Conservation (phyloP, 2,888 invertebrate species). For the Dasysyrphus albostriatus region DNA sequence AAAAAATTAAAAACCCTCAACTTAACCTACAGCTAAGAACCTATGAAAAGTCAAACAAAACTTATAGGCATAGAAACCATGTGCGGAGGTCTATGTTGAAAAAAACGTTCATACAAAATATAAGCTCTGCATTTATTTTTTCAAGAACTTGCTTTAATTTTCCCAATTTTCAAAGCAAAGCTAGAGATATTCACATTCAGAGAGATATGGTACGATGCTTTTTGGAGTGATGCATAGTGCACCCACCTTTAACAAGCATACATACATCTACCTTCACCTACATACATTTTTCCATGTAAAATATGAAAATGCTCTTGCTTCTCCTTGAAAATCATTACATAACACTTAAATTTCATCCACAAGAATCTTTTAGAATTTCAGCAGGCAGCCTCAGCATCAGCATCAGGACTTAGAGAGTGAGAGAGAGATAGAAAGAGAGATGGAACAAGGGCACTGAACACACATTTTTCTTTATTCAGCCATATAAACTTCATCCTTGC, state of each 20-base stretch:
- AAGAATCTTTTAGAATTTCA: constrained; percentile 32
- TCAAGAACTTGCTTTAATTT: constrained; percentile 14
- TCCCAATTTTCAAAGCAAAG: background rate
- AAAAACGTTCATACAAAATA: background rate
- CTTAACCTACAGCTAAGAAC: too few relatives aligned
- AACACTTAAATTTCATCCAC: constrained; percentile 68
- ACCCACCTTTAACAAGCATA: background rate
- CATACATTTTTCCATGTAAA: constrained; percentile 3
- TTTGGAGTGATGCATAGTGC: background rate
- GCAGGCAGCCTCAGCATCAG: background rate
- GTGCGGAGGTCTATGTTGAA: too few relatives aligned
- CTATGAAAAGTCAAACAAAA: too few relatives aligned
- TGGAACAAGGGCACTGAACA: constrained; percentile 8
- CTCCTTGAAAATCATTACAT: constrained; percentile 57
- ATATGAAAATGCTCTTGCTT: background rate
- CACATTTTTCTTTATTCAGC: constrained; percentile 64
- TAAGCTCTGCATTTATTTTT: constrained; percentile 17
- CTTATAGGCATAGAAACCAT: too few relatives aligned
- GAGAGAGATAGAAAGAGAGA: background rate
- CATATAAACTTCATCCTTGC: constrained; percentile 74
- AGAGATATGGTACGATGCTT: background rate
- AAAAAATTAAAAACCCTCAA: too few relatives aligned
- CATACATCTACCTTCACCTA: background rate
- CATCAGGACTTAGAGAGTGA: background rate
- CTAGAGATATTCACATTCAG: too few relatives aligned